These are phyloP conservation scores for Chrysocyon brachyurus DNA, from an alignment of 2,797 vertebrate genomes.

Conservation along the genomic window DNA sequence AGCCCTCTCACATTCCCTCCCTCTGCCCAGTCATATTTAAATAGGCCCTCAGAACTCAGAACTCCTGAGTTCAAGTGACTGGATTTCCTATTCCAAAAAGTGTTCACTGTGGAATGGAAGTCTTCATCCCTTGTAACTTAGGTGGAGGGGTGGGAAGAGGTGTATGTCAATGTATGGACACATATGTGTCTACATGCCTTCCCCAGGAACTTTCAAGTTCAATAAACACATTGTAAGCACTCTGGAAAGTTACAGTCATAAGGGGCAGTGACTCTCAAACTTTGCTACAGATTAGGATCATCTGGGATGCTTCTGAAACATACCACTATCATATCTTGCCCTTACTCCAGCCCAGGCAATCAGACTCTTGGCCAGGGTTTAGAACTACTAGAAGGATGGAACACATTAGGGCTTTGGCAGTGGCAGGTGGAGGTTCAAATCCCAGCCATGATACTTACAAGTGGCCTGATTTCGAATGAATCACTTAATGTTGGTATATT, in stretches of 20 bases:
- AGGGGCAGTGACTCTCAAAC: background rate
- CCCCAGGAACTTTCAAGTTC: background rate
- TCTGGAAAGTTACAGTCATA: background rate
- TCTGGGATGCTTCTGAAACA: background rate
- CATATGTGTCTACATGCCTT: background rate
- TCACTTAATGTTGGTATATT: background rate
- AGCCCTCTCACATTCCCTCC: background rate
- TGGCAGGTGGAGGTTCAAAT: background rate
- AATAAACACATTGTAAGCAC: background rate
- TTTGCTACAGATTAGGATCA: background rate
- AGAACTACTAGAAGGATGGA: background rate
- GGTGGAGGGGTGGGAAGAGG: background rate
- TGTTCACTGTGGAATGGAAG: background rate
- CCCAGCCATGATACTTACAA: background rate
- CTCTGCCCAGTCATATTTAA: background rate
- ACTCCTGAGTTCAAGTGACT: background rate
- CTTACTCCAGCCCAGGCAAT: background rate
- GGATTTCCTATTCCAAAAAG: constrained; percentile 2
- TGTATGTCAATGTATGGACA: background rate
- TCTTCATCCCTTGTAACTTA: background rate
- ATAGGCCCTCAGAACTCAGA: background rate
- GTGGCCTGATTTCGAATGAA: background rate
- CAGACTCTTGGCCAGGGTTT: background rate
- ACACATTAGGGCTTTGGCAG: background rate
- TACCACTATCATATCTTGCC: background rate